These are phyloP conservation scores for Chiloscyllium punctatum DNA, from an alignment of 2,797 vertebrate species.

Conservation along the genomic window DNA sequence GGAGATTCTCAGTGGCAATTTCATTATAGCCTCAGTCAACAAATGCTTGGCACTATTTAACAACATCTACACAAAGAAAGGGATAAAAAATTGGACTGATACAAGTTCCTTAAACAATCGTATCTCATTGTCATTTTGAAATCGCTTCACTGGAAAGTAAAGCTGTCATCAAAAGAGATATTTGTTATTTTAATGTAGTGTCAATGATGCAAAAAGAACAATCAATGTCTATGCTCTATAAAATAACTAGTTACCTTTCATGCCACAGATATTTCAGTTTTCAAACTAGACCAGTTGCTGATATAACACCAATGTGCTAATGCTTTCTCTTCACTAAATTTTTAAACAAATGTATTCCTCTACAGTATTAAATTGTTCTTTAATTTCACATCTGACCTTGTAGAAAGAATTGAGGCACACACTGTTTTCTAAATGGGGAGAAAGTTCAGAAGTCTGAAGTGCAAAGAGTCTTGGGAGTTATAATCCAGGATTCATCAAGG, in stretches of 20 bases:
- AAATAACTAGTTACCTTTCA: neutral
- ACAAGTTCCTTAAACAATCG: neutral
- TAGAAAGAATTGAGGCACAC: too few species aligned
- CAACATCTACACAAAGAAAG: neutral
- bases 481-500: too few species aligned
- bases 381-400: neutral
- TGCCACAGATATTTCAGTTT: neutral
- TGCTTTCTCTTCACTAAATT: neutral
- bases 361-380: conserved; percentile 23
- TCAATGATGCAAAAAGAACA: neutral
- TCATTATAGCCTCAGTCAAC: neutral
- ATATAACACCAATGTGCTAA: neutral
- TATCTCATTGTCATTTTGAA: neutral
- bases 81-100: neutral
- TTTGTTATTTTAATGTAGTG: neutral
- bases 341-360: neutral
- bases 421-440: too few species aligned
- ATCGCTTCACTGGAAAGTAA: neutral
- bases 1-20: neutral
- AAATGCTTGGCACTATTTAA: neutral
- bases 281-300: neutral
- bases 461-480: too few species aligned
- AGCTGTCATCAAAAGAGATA: neutral
- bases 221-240: neutral
- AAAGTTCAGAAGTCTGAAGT: too few species aligned